Evolutionary conservation across 2,888 invertebrate species (phyloP), one percentile per base, ranked within the genome.

Genomic region (Girardia tigrina): DNA sequence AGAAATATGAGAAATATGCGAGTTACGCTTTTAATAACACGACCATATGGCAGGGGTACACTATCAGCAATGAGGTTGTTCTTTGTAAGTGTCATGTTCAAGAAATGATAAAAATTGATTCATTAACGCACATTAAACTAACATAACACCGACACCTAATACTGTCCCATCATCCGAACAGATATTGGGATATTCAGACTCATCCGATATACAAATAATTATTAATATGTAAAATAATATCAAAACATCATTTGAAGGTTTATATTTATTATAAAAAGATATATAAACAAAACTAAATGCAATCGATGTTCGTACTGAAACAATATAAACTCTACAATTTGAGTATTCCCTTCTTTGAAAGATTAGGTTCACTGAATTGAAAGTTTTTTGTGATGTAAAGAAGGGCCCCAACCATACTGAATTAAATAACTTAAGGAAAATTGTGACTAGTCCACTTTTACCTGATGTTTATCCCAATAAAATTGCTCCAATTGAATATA

Each of bases 391-490:
- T 12, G n/a, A 56, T 56, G n/a, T 56, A 56, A 56, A 56, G 56
- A 4, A 56, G 4, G 4, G 56, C 56, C 4, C 56, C 56, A 56
- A 56, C 4, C 56, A 56, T 56, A 16, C 56, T 56, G 4, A 56
- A 56, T 56, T 8, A 20, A 36, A 16, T 12, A 36, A 8, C n/a
- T 56, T 36, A 56, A 4, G 23, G 4, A 20, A 20, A 23, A 12
- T 56, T 8, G n/a, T 56, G n/a, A 8, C 23, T 8, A 20, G n/a
- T n/a, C 2, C 6, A 12, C n/a, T 6, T 16, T n/a, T 29, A 71
- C 71, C 94, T 94, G 73, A 97, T 89, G 86, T 97, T 98, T 75
- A 98, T 88, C 23, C 98, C 98, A 78, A 92, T 87, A 86, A 97
- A 98, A 85, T 98, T 98, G 36, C 91, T 86, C 89, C 89, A 89